Conservation (phyloP, 1,140 invertebrate species). For the Brachionus plicatilis region DNA sequence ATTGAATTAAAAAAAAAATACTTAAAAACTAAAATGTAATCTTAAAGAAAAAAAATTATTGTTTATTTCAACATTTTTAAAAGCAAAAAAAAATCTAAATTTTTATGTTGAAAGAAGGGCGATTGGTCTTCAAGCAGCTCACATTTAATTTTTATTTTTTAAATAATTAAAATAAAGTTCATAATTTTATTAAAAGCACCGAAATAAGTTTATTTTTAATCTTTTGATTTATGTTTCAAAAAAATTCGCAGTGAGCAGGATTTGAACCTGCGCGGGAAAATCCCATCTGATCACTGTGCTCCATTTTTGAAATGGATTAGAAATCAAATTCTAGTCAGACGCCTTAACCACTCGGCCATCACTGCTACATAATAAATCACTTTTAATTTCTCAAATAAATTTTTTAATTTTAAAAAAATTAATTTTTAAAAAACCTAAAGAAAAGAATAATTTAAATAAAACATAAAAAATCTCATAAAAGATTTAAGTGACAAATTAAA, state of each 20-base stretch:
- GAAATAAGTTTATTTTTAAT: no score
- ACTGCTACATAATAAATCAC: neutral
- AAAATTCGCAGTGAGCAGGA: neutral
- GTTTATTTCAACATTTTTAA: no score
- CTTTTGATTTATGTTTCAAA: neutral
- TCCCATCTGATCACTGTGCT: neutral
- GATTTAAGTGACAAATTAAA: neutral
- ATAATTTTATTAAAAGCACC: no score
- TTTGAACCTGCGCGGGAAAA: neutral
- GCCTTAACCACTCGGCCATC: neutral
- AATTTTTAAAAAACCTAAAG: neutral
- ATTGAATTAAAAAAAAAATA: no score
- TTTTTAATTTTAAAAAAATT: neutral
- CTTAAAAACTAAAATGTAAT: no score
- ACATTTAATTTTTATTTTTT: no score
- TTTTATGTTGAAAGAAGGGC: no score
- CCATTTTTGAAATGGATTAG: neutral
- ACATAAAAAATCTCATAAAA: neutral
- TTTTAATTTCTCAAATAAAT: neutral
- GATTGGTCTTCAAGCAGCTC: no score
- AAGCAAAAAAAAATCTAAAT: no score
- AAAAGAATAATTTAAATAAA: neutral
- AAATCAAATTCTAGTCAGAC: neutral
- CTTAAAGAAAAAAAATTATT: no score
- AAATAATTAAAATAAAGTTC: no score